Evolutionary conservation across 64 coral and sea anemone genomes (phyloP).

Genomic region (Montipora efflorescens): DNA sequence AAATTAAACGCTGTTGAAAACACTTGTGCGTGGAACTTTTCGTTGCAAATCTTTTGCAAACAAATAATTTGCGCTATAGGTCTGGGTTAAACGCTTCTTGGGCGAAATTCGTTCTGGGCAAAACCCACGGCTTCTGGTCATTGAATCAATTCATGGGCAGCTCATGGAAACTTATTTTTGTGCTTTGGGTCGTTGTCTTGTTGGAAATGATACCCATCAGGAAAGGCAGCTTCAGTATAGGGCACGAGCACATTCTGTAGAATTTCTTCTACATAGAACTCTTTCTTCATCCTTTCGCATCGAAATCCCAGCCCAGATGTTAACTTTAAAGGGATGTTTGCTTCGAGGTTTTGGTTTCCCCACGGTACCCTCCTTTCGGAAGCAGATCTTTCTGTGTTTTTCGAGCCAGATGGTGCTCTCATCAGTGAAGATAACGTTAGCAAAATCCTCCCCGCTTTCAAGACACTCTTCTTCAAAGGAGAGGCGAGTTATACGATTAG

Average conservation of each 20-base stretch:
- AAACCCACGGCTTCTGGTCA: no score
- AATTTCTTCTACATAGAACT: constrained; percentile 11
- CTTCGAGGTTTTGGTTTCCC: constrained; percentile 24
- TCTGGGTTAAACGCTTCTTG: no score
- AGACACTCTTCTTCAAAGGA: constrained; percentile 15
- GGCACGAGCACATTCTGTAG: constrained; percentile 6
- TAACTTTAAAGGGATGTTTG: constrained; percentile 42
- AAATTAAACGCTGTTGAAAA: no score
- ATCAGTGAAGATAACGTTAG: constrained; percentile 63
- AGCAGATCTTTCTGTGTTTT: constrained; percentile 42
- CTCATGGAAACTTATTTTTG: constrained; percentile 20
- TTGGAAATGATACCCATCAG: constrained; percentile 39
- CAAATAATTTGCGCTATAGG: no score
- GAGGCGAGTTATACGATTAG: constrained; percentile 25
- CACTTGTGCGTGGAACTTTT: no score
- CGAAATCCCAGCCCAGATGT: constrained; percentile 64
- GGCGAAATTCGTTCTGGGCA: no score
- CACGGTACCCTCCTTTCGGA: constrained; percentile 29
- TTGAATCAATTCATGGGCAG: no score
- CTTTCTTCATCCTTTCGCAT: constrained; percentile 20
- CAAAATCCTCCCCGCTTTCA: neutral
- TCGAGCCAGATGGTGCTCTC: constrained; percentile 62
- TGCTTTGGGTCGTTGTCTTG: constrained; percentile 48
- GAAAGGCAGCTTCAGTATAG: neutral
- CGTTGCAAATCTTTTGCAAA: no score